A percentile compares a stretch with the other conserved stretches of the same genome.
These are phyloP conservation scores for Muschampia plurimacula DNA, from an alignment of 2,888 invertebrate species.

Conservation along the genomic window DNA sequence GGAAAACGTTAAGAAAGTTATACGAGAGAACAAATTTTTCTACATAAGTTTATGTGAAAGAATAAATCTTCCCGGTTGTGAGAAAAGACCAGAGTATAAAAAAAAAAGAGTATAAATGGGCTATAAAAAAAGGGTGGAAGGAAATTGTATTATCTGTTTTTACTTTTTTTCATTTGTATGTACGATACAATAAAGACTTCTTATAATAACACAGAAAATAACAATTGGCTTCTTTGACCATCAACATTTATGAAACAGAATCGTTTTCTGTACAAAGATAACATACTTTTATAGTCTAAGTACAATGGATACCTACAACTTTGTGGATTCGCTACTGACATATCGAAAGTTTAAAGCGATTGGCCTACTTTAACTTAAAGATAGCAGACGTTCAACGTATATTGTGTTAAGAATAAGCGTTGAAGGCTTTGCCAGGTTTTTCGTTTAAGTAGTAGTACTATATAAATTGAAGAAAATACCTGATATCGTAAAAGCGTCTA, in stretches of 20 bases:
- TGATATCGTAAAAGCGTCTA: neutral
- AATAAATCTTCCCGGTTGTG: too few relatives aligned
- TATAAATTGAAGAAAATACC: neutral
- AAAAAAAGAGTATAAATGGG: too few relatives aligned
- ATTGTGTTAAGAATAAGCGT: neutral
- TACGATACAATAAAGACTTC: too few relatives aligned
- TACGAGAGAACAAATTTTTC: neutral
- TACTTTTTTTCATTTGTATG: too few relatives aligned
- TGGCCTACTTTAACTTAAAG: conserved; percentile 28
- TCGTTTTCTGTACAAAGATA: conserved; percentile 21
- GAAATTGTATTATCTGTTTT: too few relatives aligned
- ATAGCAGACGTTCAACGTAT: conserved; percentile 12
- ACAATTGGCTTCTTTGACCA: neutral
- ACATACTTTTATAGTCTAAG: conserved; percentile 22
- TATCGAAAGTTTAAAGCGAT: conserved; percentile 27
- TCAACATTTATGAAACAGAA: conserved; percentile 29
- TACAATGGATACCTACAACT: conserved; percentile 24
- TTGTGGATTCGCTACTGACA: conserved; percentile 23
- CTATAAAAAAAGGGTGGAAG: too few relatives aligned
- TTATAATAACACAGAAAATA: conserved; percentile 16
- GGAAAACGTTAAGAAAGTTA: neutral
- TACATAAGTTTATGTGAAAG: too few relatives aligned
- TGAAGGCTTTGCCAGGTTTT: neutral
- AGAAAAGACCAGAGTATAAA: too few relatives aligned
- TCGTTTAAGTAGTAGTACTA: neutral